These are phyloP conservation scores for Neopipo cinnamomea DNA, from an alignment of 2,113 vertebrate species.

Conservation along the genomic window DNA sequence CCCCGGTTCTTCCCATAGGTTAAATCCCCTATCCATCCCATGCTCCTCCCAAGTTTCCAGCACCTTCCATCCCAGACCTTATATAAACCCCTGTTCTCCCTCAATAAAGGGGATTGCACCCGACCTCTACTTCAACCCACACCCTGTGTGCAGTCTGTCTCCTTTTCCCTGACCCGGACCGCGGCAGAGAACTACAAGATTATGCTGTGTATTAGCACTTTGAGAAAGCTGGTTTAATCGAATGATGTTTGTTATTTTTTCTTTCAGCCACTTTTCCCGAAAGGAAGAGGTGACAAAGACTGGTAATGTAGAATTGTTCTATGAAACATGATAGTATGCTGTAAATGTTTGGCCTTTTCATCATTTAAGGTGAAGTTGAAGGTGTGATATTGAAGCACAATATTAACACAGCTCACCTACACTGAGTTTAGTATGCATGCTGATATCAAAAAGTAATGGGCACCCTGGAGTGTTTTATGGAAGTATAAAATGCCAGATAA, in stretches of 20 bases:
- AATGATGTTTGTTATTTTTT: not conserved
- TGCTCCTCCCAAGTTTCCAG: no score
- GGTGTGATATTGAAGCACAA: constrained; percentile 2
- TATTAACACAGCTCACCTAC: not conserved
- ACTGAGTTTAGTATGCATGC: not conserved
- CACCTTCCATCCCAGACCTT: no score
- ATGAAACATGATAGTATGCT: not conserved
- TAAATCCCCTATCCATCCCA: no score
- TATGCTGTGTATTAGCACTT: not conserved
- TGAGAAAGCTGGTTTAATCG: not conserved
- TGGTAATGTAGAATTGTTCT: not conserved
- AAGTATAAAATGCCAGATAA: not conserved
- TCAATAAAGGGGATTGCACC: no score
- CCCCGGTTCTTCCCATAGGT: no score
- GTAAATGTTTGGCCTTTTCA: constrained; percentile 46
- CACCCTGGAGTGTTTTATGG: not conserved
- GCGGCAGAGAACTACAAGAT: not conserved
- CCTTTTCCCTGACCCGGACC: no score
- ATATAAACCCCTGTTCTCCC: no score
- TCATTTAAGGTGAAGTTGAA: no score
- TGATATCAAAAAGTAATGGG: not conserved
- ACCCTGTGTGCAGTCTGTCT: no score
- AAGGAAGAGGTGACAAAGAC: not conserved
- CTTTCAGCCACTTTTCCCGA: not conserved
- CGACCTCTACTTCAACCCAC: no score